These are phyloP conservation scores for Xiphophorus couchianus DNA, from an alignment of 2,113 vertebrate genomes.

Conservation along the genomic window DNA sequence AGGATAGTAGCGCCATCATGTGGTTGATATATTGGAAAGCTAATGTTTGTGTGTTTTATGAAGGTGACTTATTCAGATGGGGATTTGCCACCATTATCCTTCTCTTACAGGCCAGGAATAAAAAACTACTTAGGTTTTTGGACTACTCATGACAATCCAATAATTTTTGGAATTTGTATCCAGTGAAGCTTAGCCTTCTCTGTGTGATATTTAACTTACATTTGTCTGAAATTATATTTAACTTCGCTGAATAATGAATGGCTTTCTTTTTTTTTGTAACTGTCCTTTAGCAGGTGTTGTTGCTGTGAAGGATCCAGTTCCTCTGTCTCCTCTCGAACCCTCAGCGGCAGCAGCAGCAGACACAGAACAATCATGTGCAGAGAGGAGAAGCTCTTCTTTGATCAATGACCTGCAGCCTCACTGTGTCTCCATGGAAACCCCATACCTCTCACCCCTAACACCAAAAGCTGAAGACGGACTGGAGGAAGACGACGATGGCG, in stretches of 20 bases:
- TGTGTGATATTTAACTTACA: neutral
- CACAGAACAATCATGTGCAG: conserved; percentile 50
- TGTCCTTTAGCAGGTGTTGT: conserved; percentile 64
- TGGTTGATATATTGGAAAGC: conserved; percentile 24
- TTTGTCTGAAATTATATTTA: neutral
- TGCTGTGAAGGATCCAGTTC: conserved; percentile 72
- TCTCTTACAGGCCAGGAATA: neutral
- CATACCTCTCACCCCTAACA: conserved; percentile 53
- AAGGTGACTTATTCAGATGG: neutral
- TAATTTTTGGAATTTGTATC: neutral
- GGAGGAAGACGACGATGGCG: conserved; percentile 76
- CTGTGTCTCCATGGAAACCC: conserved; percentile 65
- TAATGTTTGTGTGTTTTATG: neutral
- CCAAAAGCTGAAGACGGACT: conserved; percentile 56
- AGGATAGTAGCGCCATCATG: conserved; percentile 40
- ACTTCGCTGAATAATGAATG: neutral
- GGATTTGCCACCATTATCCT: neutral
- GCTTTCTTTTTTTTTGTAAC: neutral
- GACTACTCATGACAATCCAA: too few relatives aligned
- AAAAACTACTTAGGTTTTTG: neutral
- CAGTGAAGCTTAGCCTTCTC: neutral
- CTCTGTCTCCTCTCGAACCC: conserved; percentile 73
- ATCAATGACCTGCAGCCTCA: conserved; percentile 50
- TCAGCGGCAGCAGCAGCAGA: conserved; percentile 50
- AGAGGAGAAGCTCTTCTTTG: conserved; percentile 29